Conservation (phyloP, 2,113 vertebrate genomes). For the Sporophila hypoxantha region DNA sequence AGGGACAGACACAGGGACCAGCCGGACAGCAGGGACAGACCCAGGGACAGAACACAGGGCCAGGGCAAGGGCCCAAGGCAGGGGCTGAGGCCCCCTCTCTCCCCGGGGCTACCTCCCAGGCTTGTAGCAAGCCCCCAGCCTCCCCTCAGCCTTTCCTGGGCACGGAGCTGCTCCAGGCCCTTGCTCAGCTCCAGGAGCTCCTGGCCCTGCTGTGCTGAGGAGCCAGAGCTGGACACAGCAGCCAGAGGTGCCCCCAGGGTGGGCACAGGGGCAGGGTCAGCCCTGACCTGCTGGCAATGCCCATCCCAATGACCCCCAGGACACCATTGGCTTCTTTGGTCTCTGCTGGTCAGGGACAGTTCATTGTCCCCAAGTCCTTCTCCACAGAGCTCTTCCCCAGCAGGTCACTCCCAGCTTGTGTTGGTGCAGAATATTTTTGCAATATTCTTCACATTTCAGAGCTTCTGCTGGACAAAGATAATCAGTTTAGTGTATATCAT, state of each 20-base stretch:
- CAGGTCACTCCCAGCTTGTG: background rate
- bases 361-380: background rate
- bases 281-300: background rate
- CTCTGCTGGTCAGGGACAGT: background rate
- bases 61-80: too few species aligned
- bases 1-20: too few species aligned
- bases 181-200: background rate
- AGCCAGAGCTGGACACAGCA: background rate
- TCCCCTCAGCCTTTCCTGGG: background rate
- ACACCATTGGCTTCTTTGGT: fast-evolving
- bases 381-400: background rate
- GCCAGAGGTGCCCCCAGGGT: background rate
- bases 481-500: background rate
- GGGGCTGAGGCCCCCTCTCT: too few species aligned
- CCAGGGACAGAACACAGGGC: too few species aligned
- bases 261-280: background rate
- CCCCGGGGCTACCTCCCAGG: too few species aligned
- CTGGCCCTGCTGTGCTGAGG: background rate
- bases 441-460: background rate
- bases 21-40: too few species aligned
- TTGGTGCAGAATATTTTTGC: background rate
- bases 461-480: background rate
- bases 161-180: background rate
- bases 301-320: fast-evolving
- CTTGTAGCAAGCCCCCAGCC: too few species aligned